A percentile compares a stretch with the other conserved stretches of the same genome.
phyloP scores from a whole-genome alignment of 2,113 vertebrate species.

The Calidris pugnax region DNA sequence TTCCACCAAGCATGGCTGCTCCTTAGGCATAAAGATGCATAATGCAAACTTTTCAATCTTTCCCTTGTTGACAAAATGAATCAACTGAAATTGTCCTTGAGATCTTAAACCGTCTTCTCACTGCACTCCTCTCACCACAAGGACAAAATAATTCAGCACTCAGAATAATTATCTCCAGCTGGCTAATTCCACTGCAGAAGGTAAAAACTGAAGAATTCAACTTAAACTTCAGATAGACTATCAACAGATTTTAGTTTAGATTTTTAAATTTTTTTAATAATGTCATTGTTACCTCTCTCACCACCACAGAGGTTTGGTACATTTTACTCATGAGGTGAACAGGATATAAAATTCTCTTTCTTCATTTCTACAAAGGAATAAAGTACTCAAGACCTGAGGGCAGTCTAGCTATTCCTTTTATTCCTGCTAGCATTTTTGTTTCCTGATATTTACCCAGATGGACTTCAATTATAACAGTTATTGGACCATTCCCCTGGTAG shows the following conservation, averaged over 20 bases:
- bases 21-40: background rate
- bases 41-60: background rate
- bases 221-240: background rate
- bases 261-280: background rate
- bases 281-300: background rate
- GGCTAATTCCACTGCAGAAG: background rate
- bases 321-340: background rate
- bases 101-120: background rate
- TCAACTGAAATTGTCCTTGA: background rate
- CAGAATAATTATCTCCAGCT: background rate
- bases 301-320: background rate
- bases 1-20: background rate
- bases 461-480: background rate
- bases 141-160: constrained; percentile 4
- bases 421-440: background rate
- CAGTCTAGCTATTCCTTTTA: background rate
- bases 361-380: background rate
- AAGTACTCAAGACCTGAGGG: background rate
- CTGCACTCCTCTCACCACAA: background rate
- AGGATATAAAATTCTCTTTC: background rate
- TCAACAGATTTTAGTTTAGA: background rate
- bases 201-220: background rate
- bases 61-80: background rate
- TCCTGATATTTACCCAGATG: background rate
- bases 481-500: background rate